phyloP scores from a whole-genome alignment of 1,140 invertebrate species.

The Octopus sinensis region DNA sequence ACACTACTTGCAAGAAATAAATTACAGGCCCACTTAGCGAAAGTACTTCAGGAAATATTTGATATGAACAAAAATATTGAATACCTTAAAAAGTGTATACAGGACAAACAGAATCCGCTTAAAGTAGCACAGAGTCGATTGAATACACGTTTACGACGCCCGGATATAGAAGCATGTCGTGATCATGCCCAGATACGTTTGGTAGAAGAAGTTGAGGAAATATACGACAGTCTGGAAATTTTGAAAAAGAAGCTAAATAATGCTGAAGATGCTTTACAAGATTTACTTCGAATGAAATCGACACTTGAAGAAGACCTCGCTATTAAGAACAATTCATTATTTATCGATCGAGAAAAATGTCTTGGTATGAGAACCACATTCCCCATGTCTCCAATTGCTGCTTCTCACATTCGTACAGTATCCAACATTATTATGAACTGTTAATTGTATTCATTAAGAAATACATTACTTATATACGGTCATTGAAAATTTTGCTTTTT shows the following conservation, averaged over 20 bases:
- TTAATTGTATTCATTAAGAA: not conserved
- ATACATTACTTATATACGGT: too few species aligned
- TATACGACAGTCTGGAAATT: constrained; percentile 51
- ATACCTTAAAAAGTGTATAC: constrained; percentile 57
- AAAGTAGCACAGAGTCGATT: constrained; percentile 84
- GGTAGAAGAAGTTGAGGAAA: constrained; percentile 56
- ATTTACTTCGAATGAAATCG: constrained; percentile 76
- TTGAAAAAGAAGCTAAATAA: constrained; percentile 54
- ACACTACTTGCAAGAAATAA: constrained; percentile 65
- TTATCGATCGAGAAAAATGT: constrained; percentile 91
- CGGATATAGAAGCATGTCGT: constrained; percentile 83
- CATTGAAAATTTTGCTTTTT: too few species aligned
- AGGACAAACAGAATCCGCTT: constrained; percentile 58
- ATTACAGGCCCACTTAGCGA: constrained; percentile 79
- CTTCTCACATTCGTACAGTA: not conserved
- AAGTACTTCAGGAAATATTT: constrained; percentile 86
- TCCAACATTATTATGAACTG: not conserved
- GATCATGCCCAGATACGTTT: constrained; percentile 73
- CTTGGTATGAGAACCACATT: constrained; percentile 86
- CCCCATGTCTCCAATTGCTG: constrained; percentile 61
- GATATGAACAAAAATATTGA: constrained; percentile 66
- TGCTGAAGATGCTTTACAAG: constrained; percentile 67
- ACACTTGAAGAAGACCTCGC: constrained; percentile 82
- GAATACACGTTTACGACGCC: constrained; percentile 77
- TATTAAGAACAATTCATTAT: constrained; percentile 84